These are phyloP conservation scores for Myotis yumanensis DNA, from an alignment of 2,113 vertebrate genomes.

Conservation along the genomic window DNA sequence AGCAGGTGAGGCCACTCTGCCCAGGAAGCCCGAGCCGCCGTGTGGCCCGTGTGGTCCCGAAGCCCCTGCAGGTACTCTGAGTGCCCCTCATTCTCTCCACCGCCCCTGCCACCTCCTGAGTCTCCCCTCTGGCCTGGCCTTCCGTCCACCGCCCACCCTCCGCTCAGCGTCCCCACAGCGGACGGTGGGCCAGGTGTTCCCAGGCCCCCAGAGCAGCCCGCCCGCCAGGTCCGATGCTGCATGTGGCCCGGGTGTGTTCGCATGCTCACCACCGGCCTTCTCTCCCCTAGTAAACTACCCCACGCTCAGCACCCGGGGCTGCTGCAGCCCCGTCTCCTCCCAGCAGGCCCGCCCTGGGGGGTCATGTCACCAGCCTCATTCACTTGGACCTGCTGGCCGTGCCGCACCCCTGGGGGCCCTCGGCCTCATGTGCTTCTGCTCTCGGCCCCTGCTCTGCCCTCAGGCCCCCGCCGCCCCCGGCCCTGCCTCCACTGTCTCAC, in stretches of 20 bases:
- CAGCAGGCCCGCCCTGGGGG: background rate
- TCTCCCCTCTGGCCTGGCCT: accelerated
- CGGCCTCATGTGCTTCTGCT: accelerated
- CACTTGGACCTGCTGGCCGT: background rate
- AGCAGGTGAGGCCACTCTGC: background rate
- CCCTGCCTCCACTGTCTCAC: background rate
- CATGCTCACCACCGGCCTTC: too few relatives aligned
- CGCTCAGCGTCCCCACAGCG: accelerated
- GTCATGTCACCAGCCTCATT: background rate
- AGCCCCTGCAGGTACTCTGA: background rate
- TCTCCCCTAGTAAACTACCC: accelerated
- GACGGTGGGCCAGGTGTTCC: accelerated
- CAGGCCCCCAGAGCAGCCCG: accelerated
- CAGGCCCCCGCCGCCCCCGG: too few relatives aligned
- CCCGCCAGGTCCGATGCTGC: background rate
- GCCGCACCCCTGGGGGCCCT: background rate
- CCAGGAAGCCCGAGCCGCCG: background rate
- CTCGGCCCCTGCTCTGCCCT: background rate
- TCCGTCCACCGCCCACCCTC: accelerated
- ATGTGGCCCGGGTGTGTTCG: accelerated
- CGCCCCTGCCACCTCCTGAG: background rate
- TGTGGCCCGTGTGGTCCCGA: accelerated
- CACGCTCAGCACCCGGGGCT: background rate
- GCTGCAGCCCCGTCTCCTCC: accelerated
- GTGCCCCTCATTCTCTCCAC: accelerated